Evolutionary conservation across 2,888 invertebrate genomes (phyloP), one percentile per base, ranked within the genome.

Genomic region (Caenorhabditis sinica): DNA sequence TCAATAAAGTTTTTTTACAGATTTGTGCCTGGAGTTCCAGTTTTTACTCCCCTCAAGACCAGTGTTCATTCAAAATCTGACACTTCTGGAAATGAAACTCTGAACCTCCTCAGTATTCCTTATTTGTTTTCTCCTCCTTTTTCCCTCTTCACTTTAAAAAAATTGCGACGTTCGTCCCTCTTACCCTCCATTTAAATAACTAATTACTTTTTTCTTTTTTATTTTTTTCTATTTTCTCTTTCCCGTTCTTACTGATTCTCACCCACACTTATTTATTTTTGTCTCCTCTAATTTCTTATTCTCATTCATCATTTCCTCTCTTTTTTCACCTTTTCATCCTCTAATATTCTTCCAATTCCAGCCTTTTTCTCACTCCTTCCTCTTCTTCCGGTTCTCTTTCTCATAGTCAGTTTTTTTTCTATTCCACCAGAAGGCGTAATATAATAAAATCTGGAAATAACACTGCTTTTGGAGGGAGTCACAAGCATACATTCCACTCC

Each of bases 401-500:
- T 53, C 25, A 20, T 36, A 30, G 45, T 45, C 28, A 15, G 15
- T n/a, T n/a, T n/a, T n/a, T n/a, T n/a, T n/a, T n/a, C n/a, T n/a
- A n/a, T n/a, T n/a, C n/a, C 28, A 28, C 17, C 30, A 30, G 23
- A 66, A 28, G n/a, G 45, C 66, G 68, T 51, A 68, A 68, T 68
- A 68, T 49, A 68, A 68, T 68, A 51, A 68, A 68, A 68, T 68
- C 68, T 68, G 68, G 23, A 40, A 68, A 68, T 36, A 68, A 53
- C 68, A 53, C 25, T 36, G 40, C 43, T 58, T 66, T 51, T 68
- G 20, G 33, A 51, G 51, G 13, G 68, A 68, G 51, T 68, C 68
- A 68, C 68, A 36, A 72, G 60, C 25, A 58, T 71, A 36, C 61
- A 60, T 73, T 45, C 61, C 56, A 25, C 40, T 61, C 30, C 33